phyloP scores from a whole-genome alignment of 2,113 vertebrate genomes.

The Acinonyx jubatus region DNA sequence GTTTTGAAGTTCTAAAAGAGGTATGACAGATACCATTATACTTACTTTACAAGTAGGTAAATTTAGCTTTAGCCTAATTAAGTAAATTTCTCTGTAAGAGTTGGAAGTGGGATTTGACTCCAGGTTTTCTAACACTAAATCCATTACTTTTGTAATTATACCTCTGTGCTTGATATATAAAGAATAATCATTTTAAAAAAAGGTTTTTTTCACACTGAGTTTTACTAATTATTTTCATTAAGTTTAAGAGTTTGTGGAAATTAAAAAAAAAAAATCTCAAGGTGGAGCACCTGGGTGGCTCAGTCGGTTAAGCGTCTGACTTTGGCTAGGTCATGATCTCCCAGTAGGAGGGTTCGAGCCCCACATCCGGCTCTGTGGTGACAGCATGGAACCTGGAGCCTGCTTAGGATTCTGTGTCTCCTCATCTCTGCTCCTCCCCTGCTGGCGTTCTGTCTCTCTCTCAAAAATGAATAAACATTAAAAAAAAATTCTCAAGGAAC shows the following conservation, averaged over 20 bases:
- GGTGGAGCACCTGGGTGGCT: too few relatives aligned
- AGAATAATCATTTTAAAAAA: neutral
- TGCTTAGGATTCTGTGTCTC: too few relatives aligned
- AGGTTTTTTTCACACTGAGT: neutral
- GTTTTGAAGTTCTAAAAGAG: neutral
- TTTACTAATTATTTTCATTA: neutral
- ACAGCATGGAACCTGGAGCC: too few relatives aligned
- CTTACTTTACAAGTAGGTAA: neutral
- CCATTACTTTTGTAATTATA: neutral
- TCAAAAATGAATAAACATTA: too few relatives aligned
- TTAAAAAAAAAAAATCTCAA: neutral
- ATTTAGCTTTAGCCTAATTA: neutral
- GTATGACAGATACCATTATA: neutral
- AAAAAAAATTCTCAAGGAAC: neutral
- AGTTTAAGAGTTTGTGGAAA: neutral
- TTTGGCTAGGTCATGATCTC: too few relatives aligned
- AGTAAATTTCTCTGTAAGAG: neutral
- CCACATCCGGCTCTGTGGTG: too few relatives aligned
- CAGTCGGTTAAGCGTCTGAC: too few relatives aligned
- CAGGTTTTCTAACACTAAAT: neutral
- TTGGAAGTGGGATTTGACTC: neutral
- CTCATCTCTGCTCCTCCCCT: too few relatives aligned
- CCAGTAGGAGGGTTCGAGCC: too few relatives aligned
- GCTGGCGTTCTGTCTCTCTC: too few relatives aligned
- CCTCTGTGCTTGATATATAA: neutral